A percentile compares a stretch with the other conserved stretches of the same genome.
phyloP scores from a whole-genome alignment of 2,113 vertebrate species.

The Amazona guildingii region DNA sequence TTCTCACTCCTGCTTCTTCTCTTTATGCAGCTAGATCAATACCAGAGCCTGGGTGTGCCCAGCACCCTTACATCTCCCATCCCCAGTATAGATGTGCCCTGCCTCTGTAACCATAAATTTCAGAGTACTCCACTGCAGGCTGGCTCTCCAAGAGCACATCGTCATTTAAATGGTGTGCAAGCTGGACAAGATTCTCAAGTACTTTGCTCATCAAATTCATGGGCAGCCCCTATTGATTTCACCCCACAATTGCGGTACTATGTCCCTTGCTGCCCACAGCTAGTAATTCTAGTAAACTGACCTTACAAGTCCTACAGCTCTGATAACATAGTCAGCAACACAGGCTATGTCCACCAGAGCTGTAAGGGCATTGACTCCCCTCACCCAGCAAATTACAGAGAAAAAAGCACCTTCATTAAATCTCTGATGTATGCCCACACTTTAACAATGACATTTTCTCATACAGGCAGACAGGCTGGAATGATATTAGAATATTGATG shows the following conservation, averaged over 20 bases:
- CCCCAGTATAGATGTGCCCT: not conserved
- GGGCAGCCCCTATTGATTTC: not conserved
- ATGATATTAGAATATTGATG: not conserved
- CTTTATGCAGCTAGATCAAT: not conserved
- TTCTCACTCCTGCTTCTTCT: not conserved
- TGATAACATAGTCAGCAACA: not conserved
- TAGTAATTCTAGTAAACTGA: not conserved
- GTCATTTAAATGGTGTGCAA: rapidly evolving
- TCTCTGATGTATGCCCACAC: not conserved
- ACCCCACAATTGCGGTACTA: not conserved
- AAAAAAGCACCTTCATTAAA: not conserved
- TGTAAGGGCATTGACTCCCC: not conserved
- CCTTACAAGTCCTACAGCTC: not conserved
- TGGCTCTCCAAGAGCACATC: not conserved
- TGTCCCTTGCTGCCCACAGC: not conserved
- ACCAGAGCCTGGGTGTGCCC: not conserved
- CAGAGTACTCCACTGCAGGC: not conserved
- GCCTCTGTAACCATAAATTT: not conserved
- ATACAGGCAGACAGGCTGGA: not conserved
- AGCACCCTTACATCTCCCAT: not conserved
- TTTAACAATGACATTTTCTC: not conserved
- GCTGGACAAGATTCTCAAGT: not conserved
- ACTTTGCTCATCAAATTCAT: not conserved
- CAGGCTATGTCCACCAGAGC: not conserved
- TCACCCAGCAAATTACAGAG: not conserved